Evolutionary conservation across 2,113 vertebrate genomes (phyloP).

Genomic region (Phycodurus eques): DNA sequence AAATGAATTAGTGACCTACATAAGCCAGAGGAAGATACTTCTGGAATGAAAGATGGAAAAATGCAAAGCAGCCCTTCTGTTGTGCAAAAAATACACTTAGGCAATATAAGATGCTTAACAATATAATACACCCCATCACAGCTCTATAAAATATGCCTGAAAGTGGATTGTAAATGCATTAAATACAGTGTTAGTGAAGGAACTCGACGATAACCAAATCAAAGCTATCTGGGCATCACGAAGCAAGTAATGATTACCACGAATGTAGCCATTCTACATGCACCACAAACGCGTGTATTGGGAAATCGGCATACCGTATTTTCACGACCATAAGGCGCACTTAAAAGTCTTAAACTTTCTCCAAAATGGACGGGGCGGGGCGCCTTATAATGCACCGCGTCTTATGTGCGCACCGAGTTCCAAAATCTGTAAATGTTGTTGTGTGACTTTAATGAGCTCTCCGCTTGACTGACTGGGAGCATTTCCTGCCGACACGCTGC

Average conservation of each 20-base stretch:
- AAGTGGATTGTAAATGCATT: neutral
- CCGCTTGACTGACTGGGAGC: too few relatives aligned
- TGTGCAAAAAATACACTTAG: neutral
- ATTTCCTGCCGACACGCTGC: too few relatives aligned
- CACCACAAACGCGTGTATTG: neutral
- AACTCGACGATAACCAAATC: neutral
- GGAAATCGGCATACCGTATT: neutral
- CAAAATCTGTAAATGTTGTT: too few relatives aligned
- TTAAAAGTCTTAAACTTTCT: too few relatives aligned
- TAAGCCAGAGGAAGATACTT: neutral
- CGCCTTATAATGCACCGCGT: too few relatives aligned
- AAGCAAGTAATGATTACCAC: too few relatives aligned
- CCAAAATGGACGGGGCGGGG: too few relatives aligned
- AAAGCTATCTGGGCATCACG: neutral
- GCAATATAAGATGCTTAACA: neutral
- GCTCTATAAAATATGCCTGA: neutral
- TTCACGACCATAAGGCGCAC: too few relatives aligned
- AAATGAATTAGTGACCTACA: slow-evolving; percentile 3
- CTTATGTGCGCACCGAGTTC: too few relatives aligned
- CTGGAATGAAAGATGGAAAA: neutral
- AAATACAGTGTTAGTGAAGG: neutral
- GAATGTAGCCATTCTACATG: neutral
- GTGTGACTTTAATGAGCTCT: too few relatives aligned
- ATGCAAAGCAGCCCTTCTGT: neutral
- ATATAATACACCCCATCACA: neutral